phyloP scores from a whole-genome alignment of 1,140 invertebrate species.

The Drosophila triauraria region DNA sequence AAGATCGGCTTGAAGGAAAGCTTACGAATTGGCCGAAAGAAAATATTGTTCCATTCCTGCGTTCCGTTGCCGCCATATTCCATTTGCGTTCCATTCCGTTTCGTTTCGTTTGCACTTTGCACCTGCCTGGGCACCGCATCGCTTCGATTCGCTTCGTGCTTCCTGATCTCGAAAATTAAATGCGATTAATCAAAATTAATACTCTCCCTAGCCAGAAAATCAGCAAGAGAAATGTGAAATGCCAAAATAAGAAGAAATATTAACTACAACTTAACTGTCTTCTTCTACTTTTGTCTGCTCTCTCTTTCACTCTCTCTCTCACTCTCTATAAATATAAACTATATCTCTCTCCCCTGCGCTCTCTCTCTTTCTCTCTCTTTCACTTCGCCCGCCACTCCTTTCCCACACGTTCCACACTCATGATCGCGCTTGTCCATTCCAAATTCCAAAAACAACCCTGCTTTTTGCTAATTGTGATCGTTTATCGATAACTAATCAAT shows the following conservation, averaged over 20 bases:
- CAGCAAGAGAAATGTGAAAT: conserved; percentile 38
- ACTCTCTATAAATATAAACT: conserved; percentile 20
- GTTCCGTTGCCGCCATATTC: conserved; percentile 19
- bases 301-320: conserved; percentile 65
- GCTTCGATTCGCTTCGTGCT: conserved; percentile 26
- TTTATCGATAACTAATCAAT: conserved; percentile 39
- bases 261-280: conserved; percentile 65
- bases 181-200: conserved; percentile 40
- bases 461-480: conserved; percentile 41
- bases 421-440: conserved; percentile 23
- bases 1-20: conserved; percentile 5
- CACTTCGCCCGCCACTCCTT: conserved; percentile 15
- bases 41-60: conserved; percentile 36
- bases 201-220: conserved; percentile 44
- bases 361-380: conserved; percentile 38
- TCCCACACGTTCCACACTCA: conserved; percentile 38
- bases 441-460: conserved; percentile 19
- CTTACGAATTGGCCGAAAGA: conserved; percentile 23
- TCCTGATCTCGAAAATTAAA: conserved; percentile 26
- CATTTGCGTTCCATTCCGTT: conserved; percentile 32
- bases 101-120: conserved; percentile 44
- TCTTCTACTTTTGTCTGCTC: conserved; percentile 80
- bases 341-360: conserved; percentile 54
- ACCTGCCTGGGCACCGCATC: conserved; percentile 30
- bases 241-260: conserved; percentile 48